Conservation (phyloP, 2,797 vertebrate species). For the Clarias fuscus region DNA sequence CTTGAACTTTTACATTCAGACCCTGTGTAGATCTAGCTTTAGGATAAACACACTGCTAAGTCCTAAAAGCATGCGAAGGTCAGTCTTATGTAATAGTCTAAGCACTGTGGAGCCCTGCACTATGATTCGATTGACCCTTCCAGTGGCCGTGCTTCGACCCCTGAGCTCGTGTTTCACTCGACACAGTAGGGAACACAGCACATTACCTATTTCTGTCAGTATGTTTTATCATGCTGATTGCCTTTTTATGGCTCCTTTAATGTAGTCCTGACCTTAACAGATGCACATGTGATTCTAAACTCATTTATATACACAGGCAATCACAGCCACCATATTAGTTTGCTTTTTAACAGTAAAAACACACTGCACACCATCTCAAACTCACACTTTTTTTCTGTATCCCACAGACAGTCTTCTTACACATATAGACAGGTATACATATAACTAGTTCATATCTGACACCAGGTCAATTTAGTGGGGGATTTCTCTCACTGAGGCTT, state of each 20-base stretch:
- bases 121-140: constrained; percentile 29
- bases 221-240: constrained; percentile 28
- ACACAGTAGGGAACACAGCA: constrained; percentile 11
- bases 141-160: constrained; percentile 30
- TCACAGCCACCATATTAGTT: neutral
- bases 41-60: constrained; percentile 33
- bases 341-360: constrained; percentile 39
- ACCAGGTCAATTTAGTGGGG: constrained; percentile 36
- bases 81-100: constrained; percentile 33
- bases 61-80: constrained; percentile 18
- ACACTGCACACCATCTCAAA: neutral
- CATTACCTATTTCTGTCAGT: constrained; percentile 36
- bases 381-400: neutral
- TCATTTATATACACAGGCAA: neutral
- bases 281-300: constrained; percentile 40
- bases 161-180: constrained; percentile 16
- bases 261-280: constrained; percentile 29
- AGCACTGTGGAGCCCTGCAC: constrained; percentile 15
- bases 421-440: constrained; percentile 34
- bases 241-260: constrained; percentile 29
- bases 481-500: constrained; percentile 41
- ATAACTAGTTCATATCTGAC: constrained; percentile 27
- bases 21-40: constrained; percentile 11
- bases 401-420: neutral
- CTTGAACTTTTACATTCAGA: constrained; percentile 49